Conservation (phyloP, 2,797 vertebrate species). For the Cynodonichthys magdalenae region DNA sequence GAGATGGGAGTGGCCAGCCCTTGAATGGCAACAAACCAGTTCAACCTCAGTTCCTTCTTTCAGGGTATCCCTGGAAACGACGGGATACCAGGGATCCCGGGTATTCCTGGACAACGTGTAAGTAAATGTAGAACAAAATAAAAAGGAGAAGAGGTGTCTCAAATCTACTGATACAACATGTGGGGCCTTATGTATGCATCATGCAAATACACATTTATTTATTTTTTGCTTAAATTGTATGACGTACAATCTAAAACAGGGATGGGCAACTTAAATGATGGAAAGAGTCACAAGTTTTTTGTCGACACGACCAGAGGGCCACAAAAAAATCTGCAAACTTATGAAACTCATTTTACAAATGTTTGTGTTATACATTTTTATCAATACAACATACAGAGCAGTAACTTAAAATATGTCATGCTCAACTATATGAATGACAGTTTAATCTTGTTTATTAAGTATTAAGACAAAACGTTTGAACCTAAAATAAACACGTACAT, state of each 20-base stretch:
- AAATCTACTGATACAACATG: conserved; percentile 24
- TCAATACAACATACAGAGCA: too few species aligned
- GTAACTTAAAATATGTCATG: too few species aligned
- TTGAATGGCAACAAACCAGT: conserved; percentile 69
- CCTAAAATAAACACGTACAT: too few species aligned
- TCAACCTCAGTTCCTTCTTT: conserved; percentile 87
- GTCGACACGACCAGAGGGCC: too few species aligned
- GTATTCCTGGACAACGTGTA: conserved; percentile 87
- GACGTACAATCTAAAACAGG: too few species aligned
- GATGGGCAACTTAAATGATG: too few species aligned
- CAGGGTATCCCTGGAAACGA: conserved; percentile 95
- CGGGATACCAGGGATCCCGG: conserved; percentile 90
- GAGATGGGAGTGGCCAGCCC: conserved; percentile 74
- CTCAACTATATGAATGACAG: too few species aligned
- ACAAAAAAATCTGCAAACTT: too few species aligned
- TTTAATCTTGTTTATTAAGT: too few species aligned
- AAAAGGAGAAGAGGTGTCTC: conserved; percentile 54
- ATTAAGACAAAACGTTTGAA: too few species aligned
- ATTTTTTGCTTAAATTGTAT: background rate
- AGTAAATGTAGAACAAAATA: conserved; percentile 79
- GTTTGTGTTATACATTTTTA: too few species aligned
- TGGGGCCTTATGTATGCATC: conserved; percentile 14
- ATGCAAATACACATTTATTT: conserved; percentile 17
- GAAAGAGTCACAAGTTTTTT: background rate
- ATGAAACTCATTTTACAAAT: too few species aligned